Base-by-base conservation (phyloP, 2,113 vertebrate species). In the Urocynchramus pylzowi region DNA sequence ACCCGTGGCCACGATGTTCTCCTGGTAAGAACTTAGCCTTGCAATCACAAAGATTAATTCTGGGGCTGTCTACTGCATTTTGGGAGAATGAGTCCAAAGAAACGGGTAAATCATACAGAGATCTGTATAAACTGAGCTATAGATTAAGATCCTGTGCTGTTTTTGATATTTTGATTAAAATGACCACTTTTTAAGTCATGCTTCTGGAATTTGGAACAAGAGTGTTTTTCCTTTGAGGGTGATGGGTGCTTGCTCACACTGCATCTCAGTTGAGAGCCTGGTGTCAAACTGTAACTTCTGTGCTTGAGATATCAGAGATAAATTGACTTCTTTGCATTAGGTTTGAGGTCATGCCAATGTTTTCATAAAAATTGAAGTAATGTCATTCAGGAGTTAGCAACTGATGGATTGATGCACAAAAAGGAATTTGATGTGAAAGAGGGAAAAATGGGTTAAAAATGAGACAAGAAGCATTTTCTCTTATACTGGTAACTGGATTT, bases 1-100 rank as follows among this genome's bases (percentile, higher is more conserved):
- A 96, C 79, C 47, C 70, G 33, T 77, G 61, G 53, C 73, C 44
- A 31, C 2, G 13, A 44, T 82, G 2, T 63, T 93, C 67, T 89
- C 30, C 1, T 82, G 47, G 79, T 57, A 24, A 79, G 79, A 94
- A 91, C 73, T 87, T 89, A 93, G 19, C 33, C 50, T 90, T 93
- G 60, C 80, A 90, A 89, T 94, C 88, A 53, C 27, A 44, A 47
- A 91, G 79, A 95, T 96, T 93, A 94, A 94, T 96, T 97, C 65
- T 47, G 26, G 47, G n/a, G 19, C 84, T 95, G 50, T 83, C 84
- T 91, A 0, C 71, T 89, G n/a, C 31, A 49, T 50, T 85, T 85
- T 67, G 31, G 47, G 79, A 90, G 83, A 60, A 88, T 3, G 28
- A 59, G n/a, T 45, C 69, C 39, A 22, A 47, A 90, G 84, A 70